Conservation (phyloP, 2,797 vertebrate genomes). For the Arrhamphus sclerolepis region DNA sequence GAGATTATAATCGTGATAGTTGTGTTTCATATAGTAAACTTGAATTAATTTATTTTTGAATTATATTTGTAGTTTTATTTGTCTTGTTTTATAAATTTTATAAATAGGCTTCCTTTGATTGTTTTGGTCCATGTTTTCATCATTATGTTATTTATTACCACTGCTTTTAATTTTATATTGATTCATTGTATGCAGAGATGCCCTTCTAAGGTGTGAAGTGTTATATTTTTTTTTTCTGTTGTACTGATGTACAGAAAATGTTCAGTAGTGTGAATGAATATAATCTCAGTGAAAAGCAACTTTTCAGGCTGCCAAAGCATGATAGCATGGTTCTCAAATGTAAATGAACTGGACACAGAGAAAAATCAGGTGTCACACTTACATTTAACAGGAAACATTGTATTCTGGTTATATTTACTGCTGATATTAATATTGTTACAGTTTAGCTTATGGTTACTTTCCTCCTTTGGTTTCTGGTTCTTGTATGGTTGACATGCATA, state of each 20-base stretch:
- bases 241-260: constrained; percentile 87
- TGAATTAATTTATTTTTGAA: constrained; percentile 85
- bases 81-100: constrained; percentile 83
- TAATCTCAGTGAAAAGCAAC: constrained; percentile 89
- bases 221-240: constrained; percentile 75
- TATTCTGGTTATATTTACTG: constrained; percentile 85
- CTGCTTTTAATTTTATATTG: constrained; percentile 82
- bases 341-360: constrained; percentile 83
- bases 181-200: constrained; percentile 80
- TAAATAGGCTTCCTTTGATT: constrained; percentile 81
- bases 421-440: constrained; percentile 85
- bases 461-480: constrained; percentile 82
- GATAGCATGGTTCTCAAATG: constrained; percentile 88
- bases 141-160: constrained; percentile 74
- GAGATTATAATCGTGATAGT: constrained; percentile 88
- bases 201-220: constrained; percentile 78
- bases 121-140: constrained; percentile 64
- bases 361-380: constrained; percentile 83
- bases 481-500: constrained; percentile 86
- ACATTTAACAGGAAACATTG: constrained; percentile 83
- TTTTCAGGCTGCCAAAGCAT: constrained; percentile 88
- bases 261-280: constrained; percentile 88
- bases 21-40: constrained; percentile 88
- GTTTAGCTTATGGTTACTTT: constrained; percentile 83
- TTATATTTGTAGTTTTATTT: constrained; percentile 82